A percentile compares a stretch with the other conserved stretches of the same genome.
phyloP scores from a whole-genome alignment of 2,797 vertebrate genomes.

The Enteromius unitaeniatus region DNA sequence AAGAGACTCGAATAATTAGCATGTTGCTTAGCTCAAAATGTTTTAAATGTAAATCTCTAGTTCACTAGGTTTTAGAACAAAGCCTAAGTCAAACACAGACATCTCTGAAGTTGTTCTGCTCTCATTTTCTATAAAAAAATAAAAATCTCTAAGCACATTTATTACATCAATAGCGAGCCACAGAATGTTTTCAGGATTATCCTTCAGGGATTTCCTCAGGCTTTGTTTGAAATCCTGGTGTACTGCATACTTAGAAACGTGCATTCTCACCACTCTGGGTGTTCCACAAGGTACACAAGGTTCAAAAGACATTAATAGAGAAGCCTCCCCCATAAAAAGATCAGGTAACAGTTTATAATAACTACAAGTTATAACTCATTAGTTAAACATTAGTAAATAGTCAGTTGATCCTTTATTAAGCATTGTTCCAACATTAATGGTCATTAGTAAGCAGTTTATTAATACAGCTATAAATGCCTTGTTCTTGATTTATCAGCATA shows the following conservation, averaged over 20 bases:
- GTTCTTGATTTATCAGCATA: too few species aligned
- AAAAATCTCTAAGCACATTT: not conserved
- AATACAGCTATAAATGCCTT: too few species aligned
- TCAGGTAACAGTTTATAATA: too few species aligned
- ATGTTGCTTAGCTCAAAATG: constrained; percentile 9
- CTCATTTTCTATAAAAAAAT: not conserved
- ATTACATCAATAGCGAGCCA: not conserved
- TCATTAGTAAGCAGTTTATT: too few species aligned
- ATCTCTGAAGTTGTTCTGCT: not conserved
- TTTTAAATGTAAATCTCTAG: constrained; percentile 3
- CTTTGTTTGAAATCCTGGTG: not conserved
- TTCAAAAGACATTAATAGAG: too few species aligned
- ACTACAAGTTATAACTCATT: too few species aligned
- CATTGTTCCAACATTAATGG: too few species aligned
- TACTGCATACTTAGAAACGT: not conserved
- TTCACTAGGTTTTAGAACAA: not conserved
- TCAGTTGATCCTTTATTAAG: too few species aligned
- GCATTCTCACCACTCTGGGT: not conserved
- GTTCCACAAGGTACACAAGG: not conserved
- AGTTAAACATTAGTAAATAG: too few species aligned
- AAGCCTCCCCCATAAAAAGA: not conserved
- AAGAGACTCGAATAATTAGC: not conserved
- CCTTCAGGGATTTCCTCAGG: not conserved
- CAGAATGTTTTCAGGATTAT: not conserved
- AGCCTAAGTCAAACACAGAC: not conserved